Evolutionary conservation across 2,113 vertebrate species (phyloP).

Genomic region (Phaethon lepturus): DNA sequence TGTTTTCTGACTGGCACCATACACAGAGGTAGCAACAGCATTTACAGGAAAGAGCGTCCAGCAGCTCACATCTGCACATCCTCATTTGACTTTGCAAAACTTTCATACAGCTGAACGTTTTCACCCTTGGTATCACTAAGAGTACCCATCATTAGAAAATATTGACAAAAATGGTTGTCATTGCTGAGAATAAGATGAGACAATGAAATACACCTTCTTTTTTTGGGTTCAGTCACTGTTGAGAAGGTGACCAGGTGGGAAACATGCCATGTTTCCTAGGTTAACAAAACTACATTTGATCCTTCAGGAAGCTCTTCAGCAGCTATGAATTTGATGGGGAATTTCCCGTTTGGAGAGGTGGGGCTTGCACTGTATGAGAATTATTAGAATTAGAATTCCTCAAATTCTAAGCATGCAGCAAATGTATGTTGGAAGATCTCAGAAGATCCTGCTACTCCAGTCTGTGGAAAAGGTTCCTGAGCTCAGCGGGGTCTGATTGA

Average conservation of each 20-base stretch:
- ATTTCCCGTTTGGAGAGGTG: not conserved
- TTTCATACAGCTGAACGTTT: not conserved
- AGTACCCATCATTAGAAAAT: not conserved
- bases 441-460: not conserved
- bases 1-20: not conserved
- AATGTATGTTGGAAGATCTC: not conserved
- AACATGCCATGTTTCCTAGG: not conserved
- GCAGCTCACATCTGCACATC: not conserved
- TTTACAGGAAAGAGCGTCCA: not conserved
- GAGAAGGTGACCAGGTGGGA: not conserved
- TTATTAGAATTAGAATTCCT: not conserved
- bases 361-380: accelerated
- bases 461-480: not conserved
- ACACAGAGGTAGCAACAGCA: not conserved
- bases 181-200: not conserved
- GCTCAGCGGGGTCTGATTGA: not conserved
- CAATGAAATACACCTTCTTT: not conserved
- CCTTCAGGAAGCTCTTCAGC: not conserved
- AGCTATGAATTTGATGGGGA: not conserved
- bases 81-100: not conserved
- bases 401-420: not conserved
- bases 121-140: not conserved
- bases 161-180: not conserved
- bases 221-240: not conserved
- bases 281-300: not conserved